Percentiles rank a stretch among this genome's conserved stretches.
These are phyloP conservation scores for Pelmatolapia mariae DNA, from an alignment of 2,113 vertebrate genomes.

Conservation along the genomic window DNA sequence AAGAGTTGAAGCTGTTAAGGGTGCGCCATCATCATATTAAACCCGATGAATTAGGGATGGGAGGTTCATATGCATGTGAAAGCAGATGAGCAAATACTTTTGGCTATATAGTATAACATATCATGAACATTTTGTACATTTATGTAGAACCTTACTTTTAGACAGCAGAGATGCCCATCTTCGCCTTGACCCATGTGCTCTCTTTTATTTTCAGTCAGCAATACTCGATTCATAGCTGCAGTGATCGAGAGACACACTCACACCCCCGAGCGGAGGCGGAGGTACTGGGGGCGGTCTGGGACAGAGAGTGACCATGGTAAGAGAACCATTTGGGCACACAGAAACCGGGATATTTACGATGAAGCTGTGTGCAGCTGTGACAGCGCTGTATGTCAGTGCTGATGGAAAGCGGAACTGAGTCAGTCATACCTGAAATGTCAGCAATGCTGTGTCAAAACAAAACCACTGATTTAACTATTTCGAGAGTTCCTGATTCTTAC, in stretches of 20 bases:
- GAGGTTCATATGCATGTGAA: not conserved
- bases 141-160: not conserved
- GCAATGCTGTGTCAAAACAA: not conserved
- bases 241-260: slow-evolving; percentile 96
- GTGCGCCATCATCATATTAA: not conserved
- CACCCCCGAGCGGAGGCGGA: slow-evolving; percentile 89
- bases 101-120: not conserved
- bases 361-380: not conserved
- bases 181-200: not conserved
- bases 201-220: slow-evolving; percentile 80
- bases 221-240: slow-evolving; percentile 93
- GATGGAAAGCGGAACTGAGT: not conserved
- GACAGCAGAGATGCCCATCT: not conserved
- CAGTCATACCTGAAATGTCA: not conserved
- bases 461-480: not conserved
- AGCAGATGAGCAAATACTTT: not conserved
- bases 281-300: slow-evolving; percentile 96
- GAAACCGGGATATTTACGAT: not conserved
- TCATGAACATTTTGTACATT: not conserved
- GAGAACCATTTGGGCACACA: not conserved
- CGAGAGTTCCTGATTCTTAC: not conserved
- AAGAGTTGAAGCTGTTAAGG: not conserved
- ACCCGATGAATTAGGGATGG: not conserved
- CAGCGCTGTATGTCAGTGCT: not conserved
- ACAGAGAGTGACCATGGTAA: slow-evolving; percentile 98